phyloP scores from a whole-genome alignment of 2,113 vertebrate genomes.

The Mus spicilegus region DNA sequence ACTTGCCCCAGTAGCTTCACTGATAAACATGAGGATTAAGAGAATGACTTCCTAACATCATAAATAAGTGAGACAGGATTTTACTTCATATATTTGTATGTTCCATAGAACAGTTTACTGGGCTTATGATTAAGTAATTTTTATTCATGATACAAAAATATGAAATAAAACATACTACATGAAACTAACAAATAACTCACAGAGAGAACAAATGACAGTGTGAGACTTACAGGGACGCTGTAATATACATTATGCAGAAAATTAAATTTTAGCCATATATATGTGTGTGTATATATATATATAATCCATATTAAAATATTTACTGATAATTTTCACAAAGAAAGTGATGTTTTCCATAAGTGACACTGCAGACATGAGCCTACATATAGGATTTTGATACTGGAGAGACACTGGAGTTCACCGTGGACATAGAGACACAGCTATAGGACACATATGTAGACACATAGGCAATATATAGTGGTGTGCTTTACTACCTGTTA shows the following conservation, averaged over 20 bases:
- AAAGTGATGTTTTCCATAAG: neutral
- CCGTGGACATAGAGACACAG: neutral
- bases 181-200: slow-evolving; percentile 39
- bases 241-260: slow-evolving; percentile 41
- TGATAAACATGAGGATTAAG: slow-evolving; percentile 16
- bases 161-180: neutral
- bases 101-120: neutral
- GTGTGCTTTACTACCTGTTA: neutral
- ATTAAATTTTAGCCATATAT: slow-evolving; percentile 8
- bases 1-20: neutral
- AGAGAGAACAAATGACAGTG: neutral
- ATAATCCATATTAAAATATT: slow-evolving; percentile 23
- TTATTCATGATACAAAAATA: slow-evolving; percentile 13
- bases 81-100: neutral
- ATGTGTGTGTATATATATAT: neutral
- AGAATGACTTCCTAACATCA: neutral
- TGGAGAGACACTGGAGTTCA: neutral
- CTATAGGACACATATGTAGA: neutral
- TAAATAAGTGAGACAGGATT: slow-evolving; percentile 6
- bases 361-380: neutral
- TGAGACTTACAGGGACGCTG: neutral
- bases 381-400: neutral
- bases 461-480: neutral
- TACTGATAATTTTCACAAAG: slow-evolving; percentile 23
- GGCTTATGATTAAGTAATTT: slow-evolving; percentile 11